phyloP scores from a whole-genome alignment of 2,888 invertebrate species.

The Ophraella communa region DNA sequence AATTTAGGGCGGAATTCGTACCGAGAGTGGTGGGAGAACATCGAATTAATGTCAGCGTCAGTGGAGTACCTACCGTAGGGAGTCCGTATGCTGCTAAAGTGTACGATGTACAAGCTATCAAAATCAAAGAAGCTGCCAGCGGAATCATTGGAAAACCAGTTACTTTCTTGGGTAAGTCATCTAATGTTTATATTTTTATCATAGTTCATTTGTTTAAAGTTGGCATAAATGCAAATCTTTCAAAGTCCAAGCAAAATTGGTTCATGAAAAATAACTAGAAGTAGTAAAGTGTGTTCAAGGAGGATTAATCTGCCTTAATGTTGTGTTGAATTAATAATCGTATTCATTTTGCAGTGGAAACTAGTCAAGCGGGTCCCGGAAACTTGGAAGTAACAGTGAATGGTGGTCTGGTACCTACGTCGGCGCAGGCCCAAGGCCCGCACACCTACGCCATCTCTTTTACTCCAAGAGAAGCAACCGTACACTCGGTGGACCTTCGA shows the following conservation, averaged over 20 bases:
- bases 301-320: too few species aligned
- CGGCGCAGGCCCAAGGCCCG: constrained; percentile 95
- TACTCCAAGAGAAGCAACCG: constrained; percentile 88
- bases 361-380: constrained; percentile 97
- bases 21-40: constrained; percentile 92
- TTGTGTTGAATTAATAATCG: too few species aligned
- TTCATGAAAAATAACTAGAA: too few species aligned
- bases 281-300: too few species aligned
- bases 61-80: constrained; percentile 82
- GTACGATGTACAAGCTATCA: constrained; percentile 92
- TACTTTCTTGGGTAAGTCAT: constrained; percentile 82
- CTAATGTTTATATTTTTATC: too few species aligned
- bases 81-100: constrained; percentile 96
- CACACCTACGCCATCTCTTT: constrained; percentile 97
- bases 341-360: constrained; percentile 93
- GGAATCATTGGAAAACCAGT: constrained; percentile 90
- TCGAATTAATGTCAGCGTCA: constrained; percentile 85
- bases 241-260: too few species aligned
- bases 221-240: too few species aligned
- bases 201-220: too few species aligned
- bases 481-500: constrained; percentile 91
- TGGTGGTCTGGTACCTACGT: constrained; percentile 95
- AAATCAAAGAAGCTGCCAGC: constrained; percentile 88
- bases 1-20: constrained; percentile 89
- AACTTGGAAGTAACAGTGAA: constrained; percentile 98